Evolutionary conservation across 2,888 invertebrate species (phyloP).

Genomic region (Rhabditophanes sp.): DNA sequence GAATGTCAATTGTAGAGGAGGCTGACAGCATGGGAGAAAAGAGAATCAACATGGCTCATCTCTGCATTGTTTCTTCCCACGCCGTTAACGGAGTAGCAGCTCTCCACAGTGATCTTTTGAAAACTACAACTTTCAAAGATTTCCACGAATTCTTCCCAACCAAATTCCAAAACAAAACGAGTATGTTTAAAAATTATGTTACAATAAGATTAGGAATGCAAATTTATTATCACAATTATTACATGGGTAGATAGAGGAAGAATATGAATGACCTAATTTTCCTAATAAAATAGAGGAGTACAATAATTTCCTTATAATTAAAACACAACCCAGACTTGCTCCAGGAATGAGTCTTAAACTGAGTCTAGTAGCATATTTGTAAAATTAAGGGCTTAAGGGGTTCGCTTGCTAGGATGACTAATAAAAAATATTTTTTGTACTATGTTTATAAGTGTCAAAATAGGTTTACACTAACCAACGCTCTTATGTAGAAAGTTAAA

Average conservation of each 20-base stretch:
- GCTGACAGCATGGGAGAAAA: conserved; percentile 58
- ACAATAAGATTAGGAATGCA: conserved; percentile 76
- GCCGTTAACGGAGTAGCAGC: conserved; percentile 92
- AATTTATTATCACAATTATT: too few relatives aligned
- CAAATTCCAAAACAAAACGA: conserved; percentile 64
- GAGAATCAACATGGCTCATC: conserved; percentile 89
- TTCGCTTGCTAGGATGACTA: too few relatives aligned
- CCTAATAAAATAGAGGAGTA: conserved; percentile 15
- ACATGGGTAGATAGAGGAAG: conserved; percentile 8
- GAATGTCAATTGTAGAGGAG: conserved; percentile 52
- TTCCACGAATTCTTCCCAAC: conserved; percentile 84
- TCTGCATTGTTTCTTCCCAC: conserved; percentile 84
- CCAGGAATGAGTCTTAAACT: too few relatives aligned
- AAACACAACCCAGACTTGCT: too few relatives aligned
- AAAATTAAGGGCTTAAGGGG: too few relatives aligned
- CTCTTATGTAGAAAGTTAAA: too few relatives aligned
- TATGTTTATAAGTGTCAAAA: too few relatives aligned
- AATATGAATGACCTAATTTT: conserved; percentile 13
- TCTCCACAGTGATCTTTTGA: conserved; percentile 89
- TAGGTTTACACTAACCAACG: too few relatives aligned
- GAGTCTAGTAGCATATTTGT: too few relatives aligned
- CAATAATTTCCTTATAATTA: too few relatives aligned
- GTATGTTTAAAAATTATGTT: conserved; percentile 45
- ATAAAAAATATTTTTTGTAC: too few relatives aligned
- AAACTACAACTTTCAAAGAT: conserved; percentile 68